Base-by-base conservation (phyloP, 2,797 vertebrate species). In the Aythya fuligula region DNA sequence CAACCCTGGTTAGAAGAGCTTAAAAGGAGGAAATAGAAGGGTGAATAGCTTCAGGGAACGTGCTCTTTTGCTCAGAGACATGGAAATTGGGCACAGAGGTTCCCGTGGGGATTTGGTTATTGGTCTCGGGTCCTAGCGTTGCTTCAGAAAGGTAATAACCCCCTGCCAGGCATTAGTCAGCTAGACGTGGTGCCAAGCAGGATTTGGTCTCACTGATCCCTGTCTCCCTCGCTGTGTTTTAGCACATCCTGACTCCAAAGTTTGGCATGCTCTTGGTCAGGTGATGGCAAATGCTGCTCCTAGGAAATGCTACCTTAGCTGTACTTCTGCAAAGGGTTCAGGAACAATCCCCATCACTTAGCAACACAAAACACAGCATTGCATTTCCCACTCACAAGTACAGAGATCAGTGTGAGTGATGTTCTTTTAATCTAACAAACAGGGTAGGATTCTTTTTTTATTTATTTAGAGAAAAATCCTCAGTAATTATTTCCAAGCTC, bases 111-210 rank as follows among this genome's bases (percentile, higher is more conserved):
- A 72, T 45, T 15, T 65, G 73, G 22, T 13, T n/a, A 19, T 17
- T 21, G 12, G 30, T 53, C 51, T 70, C 49, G n/a, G 17, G 61
- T 88, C 51, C 22, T 66, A 34, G 17, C 13, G 24, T 36, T n/a
- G 54, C 27, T 58, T 30, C 53, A 49, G 34, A 76, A 34, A 25
- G 43, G 11, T 39, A 53, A 34, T 51, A 71, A 54, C 47, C 9
- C 32, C 32, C 45, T 18, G 3, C 19, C 1, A 0, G 17, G 8
- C 17, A 60, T 32, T 0, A 0, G 6, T n/a, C 71, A 66, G 56
- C 38, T 38, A 30, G 77, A 53, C 3, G 8, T 0, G 0, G 36
- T 65, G 47, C 27, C n/a, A 39, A 9, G 7, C 17, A 19, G 22
- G 28, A 49, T 45, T 43, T 85, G 18, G 28, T 41, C 19, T 38